Conservation (phyloP, 2,888 invertebrate species). For the Catotricha subobsoleta region DNA sequence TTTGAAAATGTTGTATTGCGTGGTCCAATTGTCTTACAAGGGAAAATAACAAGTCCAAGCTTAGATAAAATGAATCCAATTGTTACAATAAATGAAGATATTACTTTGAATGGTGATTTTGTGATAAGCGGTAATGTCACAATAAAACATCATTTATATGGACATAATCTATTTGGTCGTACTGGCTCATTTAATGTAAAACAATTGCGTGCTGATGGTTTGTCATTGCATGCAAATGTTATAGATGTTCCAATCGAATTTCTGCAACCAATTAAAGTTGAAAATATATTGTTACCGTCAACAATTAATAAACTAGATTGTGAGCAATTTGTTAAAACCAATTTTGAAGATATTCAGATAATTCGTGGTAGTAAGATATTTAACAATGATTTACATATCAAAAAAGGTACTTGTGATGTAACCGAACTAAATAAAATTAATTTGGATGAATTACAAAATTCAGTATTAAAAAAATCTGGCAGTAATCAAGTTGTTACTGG, state of each 20-base stretch:
- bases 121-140: constrained; percentile 31
- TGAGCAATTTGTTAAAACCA: constrained; percentile 26
- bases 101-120: constrained; percentile 28
- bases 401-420: constrained; percentile 25
- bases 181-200: not conserved
- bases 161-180: constrained; percentile 18
- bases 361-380: constrained; percentile 34
- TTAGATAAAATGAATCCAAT: constrained; percentile 30
- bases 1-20: constrained; percentile 30
- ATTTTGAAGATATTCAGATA: constrained; percentile 25
- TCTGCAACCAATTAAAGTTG: constrained; percentile 17
- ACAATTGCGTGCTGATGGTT: constrained; percentile 12
- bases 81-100: constrained; percentile 26
- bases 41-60: constrained; percentile 29
- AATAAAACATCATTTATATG: constrained; percentile 26
- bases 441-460: constrained; percentile 26
- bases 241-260: constrained; percentile 19
- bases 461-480: constrained; percentile 25
- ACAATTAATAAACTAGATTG: constrained; percentile 30
- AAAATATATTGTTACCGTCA: constrained; percentile 25
- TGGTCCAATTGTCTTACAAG: constrained; percentile 28
- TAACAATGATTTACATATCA: constrained; percentile 26
- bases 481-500: constrained; percentile 30
- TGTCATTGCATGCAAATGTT: constrained; percentile 16
- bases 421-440: constrained; percentile 31